Base-by-base conservation (phyloP, 2,113 vertebrate species). In the Tychaedon coryphoeus region DNA sequence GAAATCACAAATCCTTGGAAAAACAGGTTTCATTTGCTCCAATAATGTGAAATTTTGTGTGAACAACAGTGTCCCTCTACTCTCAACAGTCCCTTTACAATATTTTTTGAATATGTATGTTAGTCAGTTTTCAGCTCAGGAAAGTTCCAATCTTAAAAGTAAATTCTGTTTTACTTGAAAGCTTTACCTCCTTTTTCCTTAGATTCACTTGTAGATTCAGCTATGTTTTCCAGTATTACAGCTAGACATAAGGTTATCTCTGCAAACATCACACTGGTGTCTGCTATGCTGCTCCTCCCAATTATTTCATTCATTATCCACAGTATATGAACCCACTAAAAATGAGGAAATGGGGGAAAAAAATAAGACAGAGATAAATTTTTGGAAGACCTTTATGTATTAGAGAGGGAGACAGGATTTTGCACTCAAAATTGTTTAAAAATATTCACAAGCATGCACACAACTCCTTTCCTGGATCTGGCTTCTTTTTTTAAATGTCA, bases 301-400 rank as follows among this genome's bases (percentile, higher is more conserved):
- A 98, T 98, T 92, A 99, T 97, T 95, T 99, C 98, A 96, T 97
- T 98, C 96, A 99, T 96, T 82, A 98, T 90, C 96, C 97, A 98
- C 64, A 99, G 97, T 93, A 98, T 95, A 94, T 98, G 97, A 87
- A 99, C 24, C 98, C 98, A 99, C 99, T 99, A 88, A 92, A 96
- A 93, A 86, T n/a, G 7, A 4, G 5, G 3, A 7, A 23, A 72
- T 0, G 42, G n/a, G 61, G 31, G 67, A 20, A 43, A 45, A 84
- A 53, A 91, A 87, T 7, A 79, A 54, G 10, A 72, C 5, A 66
- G 14, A 64, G 28, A 60, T 36, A 57, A 38, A 56, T 7, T 83
- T 80, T 67, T 57, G 3, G 7, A 78, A 81, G 12, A 50, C 17
- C 53, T 33, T 67, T 28, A 15, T 34, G 12, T 17, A 69, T 78